Base-by-base conservation (phyloP, 2,888 invertebrate genomes). In the Pheosia tremula region DNA sequence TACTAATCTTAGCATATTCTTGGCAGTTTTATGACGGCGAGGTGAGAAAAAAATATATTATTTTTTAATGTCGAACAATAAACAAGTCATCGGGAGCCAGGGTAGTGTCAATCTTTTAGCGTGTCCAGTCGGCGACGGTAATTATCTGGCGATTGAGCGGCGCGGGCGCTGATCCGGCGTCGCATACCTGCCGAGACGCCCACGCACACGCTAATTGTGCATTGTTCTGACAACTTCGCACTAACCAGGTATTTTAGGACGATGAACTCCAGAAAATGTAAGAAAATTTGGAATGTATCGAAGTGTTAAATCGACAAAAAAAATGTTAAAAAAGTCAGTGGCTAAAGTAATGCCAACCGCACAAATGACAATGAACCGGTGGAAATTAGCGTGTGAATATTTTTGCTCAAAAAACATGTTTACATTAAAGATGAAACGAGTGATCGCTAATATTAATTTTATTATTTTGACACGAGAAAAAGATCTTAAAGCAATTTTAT, bases 81-180 rank as follows among this genome's bases (percentile, higher is more conserved):
- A 88, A 89, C 86, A 86, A 89, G 85, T 89, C 86, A 82, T 86
- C 86, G 82, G 70, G 78, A 71, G 73, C 65, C 75, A 71, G 75
- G 78, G 80, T 75, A 64, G 77, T 86, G 90, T 90, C 91, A 88
- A 86, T 91, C 89, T 89, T 83, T 91, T 89, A 87, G 77, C 90
- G 75, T 67, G 83, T 79, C 79, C 80, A 83, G 83, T 82, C 78
- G 80, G 74, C 82, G 82, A 76, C 82, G 87, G 84, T 92, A 91
- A 92, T 91, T 90, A 83, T 66, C 83, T 78, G 83, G 69, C 75
- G 83, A 83, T 78, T 78, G 83, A 83, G 72, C 63, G 60, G 71
- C 64, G 69, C 78, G 70, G 62, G 69, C 57, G 61, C 62, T 53
- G 66, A 58, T 64, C 63, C 62, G 59, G 59, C 64, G 54, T 63